These are phyloP conservation scores for Oncorhynchus nerka DNA, from an alignment of 2,113 vertebrate species.

Conservation along the genomic window DNA sequence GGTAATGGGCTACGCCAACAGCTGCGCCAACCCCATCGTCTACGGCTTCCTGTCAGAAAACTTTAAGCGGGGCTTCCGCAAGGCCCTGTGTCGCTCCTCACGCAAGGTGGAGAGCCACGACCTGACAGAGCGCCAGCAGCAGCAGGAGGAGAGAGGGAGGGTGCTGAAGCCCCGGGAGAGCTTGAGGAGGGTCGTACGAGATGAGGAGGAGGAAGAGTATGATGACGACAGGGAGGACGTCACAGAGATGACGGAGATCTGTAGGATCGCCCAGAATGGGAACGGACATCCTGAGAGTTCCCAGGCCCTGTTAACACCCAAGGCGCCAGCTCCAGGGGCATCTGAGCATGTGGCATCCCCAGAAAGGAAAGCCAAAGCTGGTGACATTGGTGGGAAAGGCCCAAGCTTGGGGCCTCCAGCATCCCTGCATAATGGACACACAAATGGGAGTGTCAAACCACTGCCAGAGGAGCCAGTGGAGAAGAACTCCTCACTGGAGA, in stretches of 20 bases:
- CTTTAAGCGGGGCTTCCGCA: conserved; percentile 93
- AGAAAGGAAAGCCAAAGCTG: conserved; percentile 33
- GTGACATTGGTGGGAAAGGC: conserved; percentile 48
- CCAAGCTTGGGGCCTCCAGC: conserved; percentile 35
- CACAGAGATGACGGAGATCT: conserved; percentile 76
- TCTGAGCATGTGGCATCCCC: conserved; percentile 46
- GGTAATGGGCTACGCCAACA: conserved; percentile 91
- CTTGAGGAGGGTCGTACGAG: conserved; percentile 54
- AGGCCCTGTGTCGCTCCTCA: conserved; percentile 85
- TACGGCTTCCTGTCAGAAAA: conserved; percentile 95
- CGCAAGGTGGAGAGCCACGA: conserved; percentile 74
- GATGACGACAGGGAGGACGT: conserved; percentile 59
- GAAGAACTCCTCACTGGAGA: conserved; percentile 66
- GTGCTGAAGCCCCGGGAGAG: conserved; percentile 75
- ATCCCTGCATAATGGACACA: conserved; percentile 60
- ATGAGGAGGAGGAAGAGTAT: conserved; percentile 58
- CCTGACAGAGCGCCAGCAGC: conserved; percentile 49
- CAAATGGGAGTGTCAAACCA: conserved; percentile 67
- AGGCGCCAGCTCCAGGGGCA: conserved; percentile 37
- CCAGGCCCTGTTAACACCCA: conserved; percentile 49
- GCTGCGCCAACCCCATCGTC: conserved; percentile 95
- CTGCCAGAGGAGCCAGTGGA: conserved; percentile 71
- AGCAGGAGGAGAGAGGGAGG: conserved; percentile 58
- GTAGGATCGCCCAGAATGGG: conserved; percentile 80
- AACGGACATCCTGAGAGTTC: conserved; percentile 52